These are phyloP conservation scores for Notechis scutatus DNA, from an alignment of 2,113 vertebrate genomes.

Conservation along the genomic window DNA sequence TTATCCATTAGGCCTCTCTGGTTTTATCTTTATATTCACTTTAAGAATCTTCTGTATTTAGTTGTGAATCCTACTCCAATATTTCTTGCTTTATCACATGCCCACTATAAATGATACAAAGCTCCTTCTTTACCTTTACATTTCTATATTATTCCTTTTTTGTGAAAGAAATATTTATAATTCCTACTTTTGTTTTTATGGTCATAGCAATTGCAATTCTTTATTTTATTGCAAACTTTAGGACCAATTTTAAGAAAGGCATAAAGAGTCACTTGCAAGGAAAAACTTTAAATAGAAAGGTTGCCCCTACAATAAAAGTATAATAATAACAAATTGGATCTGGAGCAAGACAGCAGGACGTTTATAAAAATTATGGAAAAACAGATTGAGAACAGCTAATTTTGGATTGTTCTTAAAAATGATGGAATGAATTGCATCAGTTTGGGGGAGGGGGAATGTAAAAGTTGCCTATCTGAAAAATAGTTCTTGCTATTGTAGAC, in stretches of 20 bases:
- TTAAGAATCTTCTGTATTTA: too few relatives aligned
- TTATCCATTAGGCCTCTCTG: too few relatives aligned
- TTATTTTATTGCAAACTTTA: not conserved
- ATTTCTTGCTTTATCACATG: too few relatives aligned
- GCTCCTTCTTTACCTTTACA: too few relatives aligned
- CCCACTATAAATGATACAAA: too few relatives aligned
- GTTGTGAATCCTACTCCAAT: too few relatives aligned
- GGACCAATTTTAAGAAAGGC: not conserved
- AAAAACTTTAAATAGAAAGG: not conserved
- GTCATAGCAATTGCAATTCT: not conserved
- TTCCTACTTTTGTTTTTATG: too few relatives aligned
- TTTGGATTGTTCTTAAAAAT: not conserved
- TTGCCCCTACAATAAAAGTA: not conserved
- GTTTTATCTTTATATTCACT: too few relatives aligned
- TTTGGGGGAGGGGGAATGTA: not conserved
- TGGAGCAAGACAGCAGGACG: not conserved
- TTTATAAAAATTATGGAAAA: not conserved
- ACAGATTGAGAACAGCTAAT: not conserved
- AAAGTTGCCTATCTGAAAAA: not conserved
- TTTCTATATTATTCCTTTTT: not conserved
- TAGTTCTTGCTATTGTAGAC: not conserved
- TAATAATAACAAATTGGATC: not conserved
- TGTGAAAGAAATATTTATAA: not conserved
- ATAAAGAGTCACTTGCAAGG: not conserved
- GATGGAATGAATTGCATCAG: not conserved